Evolutionary conservation across 37 sponge, comb jelly and placozoan species (phyloP).

Genomic region (Beroe forskalii): DNA sequence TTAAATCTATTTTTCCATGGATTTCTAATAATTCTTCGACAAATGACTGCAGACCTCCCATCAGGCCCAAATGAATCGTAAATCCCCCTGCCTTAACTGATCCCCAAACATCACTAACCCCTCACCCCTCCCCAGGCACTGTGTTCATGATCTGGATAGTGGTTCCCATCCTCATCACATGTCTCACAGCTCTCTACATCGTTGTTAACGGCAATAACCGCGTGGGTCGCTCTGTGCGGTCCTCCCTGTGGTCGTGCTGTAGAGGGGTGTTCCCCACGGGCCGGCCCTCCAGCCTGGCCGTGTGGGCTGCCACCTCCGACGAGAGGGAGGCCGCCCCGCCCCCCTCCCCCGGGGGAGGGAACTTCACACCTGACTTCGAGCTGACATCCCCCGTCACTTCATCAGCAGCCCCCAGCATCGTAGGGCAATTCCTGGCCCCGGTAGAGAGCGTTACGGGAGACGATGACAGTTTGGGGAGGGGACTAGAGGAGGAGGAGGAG

Average conservation of each 20-base stretch:
- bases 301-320: not conserved
- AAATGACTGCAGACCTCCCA: too few species aligned
- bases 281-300: not conserved
- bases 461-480: not conserved
- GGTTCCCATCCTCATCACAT: slow-evolving; percentile 45
- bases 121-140: slow-evolving; percentile 12
- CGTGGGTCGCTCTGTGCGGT: slow-evolving; percentile 8
- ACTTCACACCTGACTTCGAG: not conserved
- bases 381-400: not conserved
- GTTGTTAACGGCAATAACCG: slow-evolving; percentile 51
- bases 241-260: not conserved
- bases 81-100: not conserved
- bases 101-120: not conserved
- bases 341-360: not conserved
- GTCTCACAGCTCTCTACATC: slow-evolving; percentile 60
- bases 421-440: not conserved
- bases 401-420: not conserved
- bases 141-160: slow-evolving; percentile 63
- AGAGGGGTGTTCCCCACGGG: not conserved
- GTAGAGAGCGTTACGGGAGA: not conserved
- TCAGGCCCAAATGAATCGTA: too few species aligned
- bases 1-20: too few species aligned
- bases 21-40: too few species aligned
- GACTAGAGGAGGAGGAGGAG: not conserved
- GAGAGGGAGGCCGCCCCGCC: not conserved